Conservation (phyloP, 2,888 invertebrate genomes). For the Embidobia sp. region DNA sequence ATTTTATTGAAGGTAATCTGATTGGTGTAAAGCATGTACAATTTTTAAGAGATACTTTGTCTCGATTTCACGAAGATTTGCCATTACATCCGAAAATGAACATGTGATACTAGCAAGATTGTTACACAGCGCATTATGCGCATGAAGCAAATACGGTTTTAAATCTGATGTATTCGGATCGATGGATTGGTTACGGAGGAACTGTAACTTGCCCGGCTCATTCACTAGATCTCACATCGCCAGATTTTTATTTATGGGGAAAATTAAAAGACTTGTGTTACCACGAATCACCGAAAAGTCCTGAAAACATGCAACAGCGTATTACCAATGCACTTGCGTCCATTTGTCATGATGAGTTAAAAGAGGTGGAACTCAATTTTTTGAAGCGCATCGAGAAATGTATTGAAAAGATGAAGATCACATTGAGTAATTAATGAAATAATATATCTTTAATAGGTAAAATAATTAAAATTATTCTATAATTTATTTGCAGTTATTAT, state of each 20-base stretch:
- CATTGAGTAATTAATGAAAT: too few relatives aligned
- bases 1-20: background rate
- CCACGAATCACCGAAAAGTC: conserved; percentile 2
- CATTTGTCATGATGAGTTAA: background rate
- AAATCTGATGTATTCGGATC: background rate
- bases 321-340: background rate
- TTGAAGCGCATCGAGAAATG: too few relatives aligned
- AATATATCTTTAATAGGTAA: too few relatives aligned
- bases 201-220: background rate
- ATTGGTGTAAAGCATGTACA: background rate
- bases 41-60: background rate
- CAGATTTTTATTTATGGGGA: conserved; percentile 2
- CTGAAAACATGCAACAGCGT: conserved; percentile 10
- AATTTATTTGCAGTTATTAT: too few relatives aligned
- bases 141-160: background rate
- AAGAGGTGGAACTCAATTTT: too few relatives aligned
- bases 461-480: too few relatives aligned
- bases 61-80: background rate
- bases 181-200: conserved; percentile 1
- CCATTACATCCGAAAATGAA: background rate
- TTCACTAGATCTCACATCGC: background rate
- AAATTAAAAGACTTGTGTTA: background rate
- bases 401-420: too few relatives aligned
- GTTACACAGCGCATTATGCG: background rate
- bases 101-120: conserved; percentile 6